These are phyloP conservation scores for Drepana arcuata DNA, from an alignment of 1,140 invertebrate species.

Conservation along the genomic window DNA sequence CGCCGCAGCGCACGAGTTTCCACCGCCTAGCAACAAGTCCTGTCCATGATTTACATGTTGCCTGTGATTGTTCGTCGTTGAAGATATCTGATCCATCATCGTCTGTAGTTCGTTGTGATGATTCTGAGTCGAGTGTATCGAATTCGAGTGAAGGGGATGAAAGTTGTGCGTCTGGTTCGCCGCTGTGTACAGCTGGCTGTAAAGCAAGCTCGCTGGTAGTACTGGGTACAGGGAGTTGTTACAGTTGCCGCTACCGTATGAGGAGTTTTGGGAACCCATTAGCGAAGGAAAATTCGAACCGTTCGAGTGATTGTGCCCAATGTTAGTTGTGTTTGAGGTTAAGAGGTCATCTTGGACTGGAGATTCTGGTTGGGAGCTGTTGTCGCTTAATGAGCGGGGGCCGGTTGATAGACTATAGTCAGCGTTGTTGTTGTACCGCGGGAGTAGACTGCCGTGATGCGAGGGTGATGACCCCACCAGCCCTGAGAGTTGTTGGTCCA, in stretches of 20 bases:
- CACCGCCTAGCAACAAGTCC: slow-evolving; percentile 74
- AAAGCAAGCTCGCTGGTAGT: slow-evolving; percentile 83
- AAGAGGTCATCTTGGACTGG: slow-evolving; percentile 84
- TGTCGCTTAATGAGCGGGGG: slow-evolving; percentile 82
- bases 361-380: slow-evolving; percentile 86
- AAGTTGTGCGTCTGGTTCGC: slow-evolving; percentile 85
- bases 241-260: slow-evolving; percentile 72
- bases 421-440: slow-evolving; percentile 73
- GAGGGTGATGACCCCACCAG: slow-evolving; percentile 76
- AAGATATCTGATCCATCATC: slow-evolving; percentile 82
- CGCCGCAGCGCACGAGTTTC: slow-evolving; percentile 76
- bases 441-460: slow-evolving; percentile 68
- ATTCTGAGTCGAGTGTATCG: slow-evolving; percentile 74
- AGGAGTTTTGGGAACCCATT: slow-evolving; percentile 66
- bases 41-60: slow-evolving; percentile 72
- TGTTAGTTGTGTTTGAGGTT: slow-evolving; percentile 72
- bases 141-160: slow-evolving; percentile 77
- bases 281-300: slow-evolving; percentile 76
- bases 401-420: slow-evolving; percentile 69
- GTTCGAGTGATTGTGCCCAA: slow-evolving; percentile 77
- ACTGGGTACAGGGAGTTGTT: slow-evolving; percentile 81
- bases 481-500: slow-evolving; percentile 83
- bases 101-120: slow-evolving; percentile 79
- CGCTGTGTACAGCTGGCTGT: slow-evolving; percentile 86
- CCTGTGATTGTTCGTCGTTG: slow-evolving; percentile 72